Evolutionary conservation across 2,888 invertebrate genomes (phyloP).

Genomic region (Sphinx pinastri): DNA sequence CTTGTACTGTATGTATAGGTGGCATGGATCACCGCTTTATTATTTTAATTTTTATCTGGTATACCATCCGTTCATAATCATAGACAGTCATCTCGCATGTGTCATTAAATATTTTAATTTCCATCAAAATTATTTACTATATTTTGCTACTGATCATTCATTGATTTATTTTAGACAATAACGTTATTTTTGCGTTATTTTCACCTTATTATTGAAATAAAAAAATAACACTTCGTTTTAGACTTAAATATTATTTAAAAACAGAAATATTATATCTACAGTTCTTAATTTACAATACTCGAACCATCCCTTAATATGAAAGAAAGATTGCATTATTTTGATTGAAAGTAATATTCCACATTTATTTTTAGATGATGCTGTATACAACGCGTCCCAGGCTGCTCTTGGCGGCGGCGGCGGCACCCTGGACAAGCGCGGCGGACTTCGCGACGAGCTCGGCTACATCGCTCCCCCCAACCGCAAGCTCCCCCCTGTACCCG

Average conservation of each 20-base stretch:
- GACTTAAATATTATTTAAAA: no score
- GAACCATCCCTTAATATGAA: no score
- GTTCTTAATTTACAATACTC: no score
- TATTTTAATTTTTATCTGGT: constrained; percentile 27
- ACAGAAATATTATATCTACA: no score
- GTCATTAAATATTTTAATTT: constrained; percentile 30
- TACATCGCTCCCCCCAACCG: constrained; percentile 97
- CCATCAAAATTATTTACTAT: constrained; percentile 44
- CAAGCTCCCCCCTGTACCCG: constrained; percentile 95
- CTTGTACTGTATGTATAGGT: constrained; percentile 88
- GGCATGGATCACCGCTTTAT: constrained; percentile 74
- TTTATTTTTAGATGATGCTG: constrained; percentile 89
- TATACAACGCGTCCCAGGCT: constrained; percentile 93
- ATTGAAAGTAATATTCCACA: no score
- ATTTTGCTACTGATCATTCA: constrained; percentile 46
- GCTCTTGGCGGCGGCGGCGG: constrained; percentile 85
- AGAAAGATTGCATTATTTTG: no score
- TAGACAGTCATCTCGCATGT: background rate
- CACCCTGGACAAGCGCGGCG: constrained; percentile 92
- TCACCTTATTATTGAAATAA: no score
- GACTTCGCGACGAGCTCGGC: constrained; percentile 93
- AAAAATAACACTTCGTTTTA: no score
- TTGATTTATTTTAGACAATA: constrained; percentile 12
- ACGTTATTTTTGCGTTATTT: background rate
- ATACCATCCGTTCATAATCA: constrained; percentile 31